Percentiles rank a stretch among this genome's conserved stretches.
Evolutionary conservation across 2,888 invertebrate genomes (phyloP).

Genomic region (Tinea semifulvella): DNA sequence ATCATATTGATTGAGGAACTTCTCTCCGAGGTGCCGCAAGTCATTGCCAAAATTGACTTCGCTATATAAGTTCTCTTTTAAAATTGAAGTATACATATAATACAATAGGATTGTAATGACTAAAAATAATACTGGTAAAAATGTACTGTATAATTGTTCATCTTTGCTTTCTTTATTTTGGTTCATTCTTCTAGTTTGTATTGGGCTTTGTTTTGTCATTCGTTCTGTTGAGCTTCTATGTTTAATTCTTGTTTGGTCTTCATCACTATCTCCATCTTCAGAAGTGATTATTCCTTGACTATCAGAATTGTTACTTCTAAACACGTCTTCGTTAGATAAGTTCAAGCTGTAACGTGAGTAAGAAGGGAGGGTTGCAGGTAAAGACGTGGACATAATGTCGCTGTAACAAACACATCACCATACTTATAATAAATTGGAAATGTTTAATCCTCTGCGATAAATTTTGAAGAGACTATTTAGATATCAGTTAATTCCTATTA

Average conservation of each 20-base stretch:
- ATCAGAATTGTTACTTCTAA: not conserved
- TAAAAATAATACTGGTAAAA: not conserved
- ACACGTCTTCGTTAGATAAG: not conserved
- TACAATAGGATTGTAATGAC: not conserved
- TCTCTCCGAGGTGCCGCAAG: constrained; percentile 34
- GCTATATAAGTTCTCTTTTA: constrained; percentile 27
- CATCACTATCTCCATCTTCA: not conserved
- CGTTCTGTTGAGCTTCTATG: too few species aligned
- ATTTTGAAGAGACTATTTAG: too few species aligned
- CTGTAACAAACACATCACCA: constrained; percentile 51
- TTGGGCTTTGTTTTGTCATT: too few species aligned
- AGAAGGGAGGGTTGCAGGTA: constrained; percentile 41
- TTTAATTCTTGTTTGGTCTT: too few species aligned
- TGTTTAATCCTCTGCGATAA: too few species aligned
- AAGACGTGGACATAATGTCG: constrained; percentile 42
- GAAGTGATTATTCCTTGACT: not conserved
- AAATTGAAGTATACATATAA: too few species aligned
- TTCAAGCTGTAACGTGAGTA: constrained; percentile 39
- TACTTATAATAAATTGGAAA: constrained; percentile 26
- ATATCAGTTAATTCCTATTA: too few species aligned
- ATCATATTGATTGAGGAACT: constrained; percentile 40
- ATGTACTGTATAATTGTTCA: not conserved
- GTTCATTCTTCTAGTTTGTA: not conserved
- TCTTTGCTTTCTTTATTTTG: not conserved
- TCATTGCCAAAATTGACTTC: constrained; percentile 37